A percentile compares a stretch with the other conserved stretches of the same genome.
These are phyloP conservation scores for Leptodactylus fuscus DNA, from an alignment of 2,113 vertebrate species.

Conservation along the genomic window DNA sequence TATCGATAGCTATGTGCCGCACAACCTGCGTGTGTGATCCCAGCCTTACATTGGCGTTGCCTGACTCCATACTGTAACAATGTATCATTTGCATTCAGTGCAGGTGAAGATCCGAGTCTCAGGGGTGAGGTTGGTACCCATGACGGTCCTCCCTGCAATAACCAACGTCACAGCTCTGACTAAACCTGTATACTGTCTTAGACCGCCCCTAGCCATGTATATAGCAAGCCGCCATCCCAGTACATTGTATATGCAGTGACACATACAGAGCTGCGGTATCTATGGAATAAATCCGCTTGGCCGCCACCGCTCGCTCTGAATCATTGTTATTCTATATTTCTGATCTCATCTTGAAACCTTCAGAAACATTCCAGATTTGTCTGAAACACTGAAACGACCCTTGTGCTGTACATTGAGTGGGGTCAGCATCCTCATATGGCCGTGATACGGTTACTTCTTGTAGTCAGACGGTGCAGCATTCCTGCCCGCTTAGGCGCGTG, in stretches of 20 bases:
- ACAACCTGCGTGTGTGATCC: too few relatives aligned
- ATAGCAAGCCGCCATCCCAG: too few relatives aligned
- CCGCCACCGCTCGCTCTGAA: not conserved
- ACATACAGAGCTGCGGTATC: not conserved
- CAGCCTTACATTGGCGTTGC: too few relatives aligned
- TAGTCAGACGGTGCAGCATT: not conserved
- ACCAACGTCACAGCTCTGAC: not conserved
- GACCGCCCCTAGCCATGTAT: too few relatives aligned
- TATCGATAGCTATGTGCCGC: too few relatives aligned
- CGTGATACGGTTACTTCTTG: not conserved
- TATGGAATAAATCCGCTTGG: not conserved
- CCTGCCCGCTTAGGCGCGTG: conserved; percentile 41
- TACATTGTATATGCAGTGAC: too few relatives aligned
- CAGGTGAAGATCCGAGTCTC: not conserved
- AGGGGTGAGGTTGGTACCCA: not conserved
- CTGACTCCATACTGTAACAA: too few relatives aligned
- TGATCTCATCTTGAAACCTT: not conserved
- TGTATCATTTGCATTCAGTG: not conserved
- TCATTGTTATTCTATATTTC: not conserved
- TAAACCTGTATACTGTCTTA: not conserved
- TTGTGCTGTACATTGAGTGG: not conserved
- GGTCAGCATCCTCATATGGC: not conserved
- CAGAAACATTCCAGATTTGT: conserved; percentile 3
- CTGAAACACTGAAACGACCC: not conserved
- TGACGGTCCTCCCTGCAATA: not conserved